Base-by-base conservation (phyloP, 2,797 vertebrate species). In the Bryconaethiops microstoma region DNA sequence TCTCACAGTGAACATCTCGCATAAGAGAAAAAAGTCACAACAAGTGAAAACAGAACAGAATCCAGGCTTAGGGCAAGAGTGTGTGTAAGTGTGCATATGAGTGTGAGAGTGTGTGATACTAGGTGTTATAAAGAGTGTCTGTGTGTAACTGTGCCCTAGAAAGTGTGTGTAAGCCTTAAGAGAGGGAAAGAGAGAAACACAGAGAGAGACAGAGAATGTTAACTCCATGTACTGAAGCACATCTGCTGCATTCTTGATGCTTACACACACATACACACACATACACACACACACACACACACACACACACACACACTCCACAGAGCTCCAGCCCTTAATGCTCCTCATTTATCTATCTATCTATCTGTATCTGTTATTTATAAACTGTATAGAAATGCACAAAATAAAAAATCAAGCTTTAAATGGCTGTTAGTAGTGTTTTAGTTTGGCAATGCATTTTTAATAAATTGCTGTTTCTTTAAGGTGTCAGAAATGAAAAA, bases 171-270 rank as follows among this genome's bases (percentile, higher is more conserved):
- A 57, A 17, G 52, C 72, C 25, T 21, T 57, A 23, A 35, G 42
- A 45, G 13, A 3, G 63, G 19, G 59, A 40, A 19, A 54, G 23
- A 52, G 62, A 17, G 42, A 21, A 62, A 40, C 17, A 9, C 23
- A 59, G n/a, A 40, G 19, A 60, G 6, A 35, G n/a, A 7, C 21
- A 40, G 67, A 65, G 19, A 29, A 19, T 9, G 55, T 50, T 25
- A 40, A 54, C 62, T 48, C 10, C 16, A 35, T 64, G 57, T 73
- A 9, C n/a, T 50, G 48, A 50, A 35, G 19, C 59, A 23, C 39
- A 71, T 76, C 67, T 81, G 48, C 67, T 76, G 65, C 65, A 67
- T 64, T 77, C 35, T 67, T 77, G 74, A 82, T 14, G 74, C 63
- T 29, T 40, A 74, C 7, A 57, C 25, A 73, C 3, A 54, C 10